phyloP scores from a whole-genome alignment of 2,888 invertebrate genomes.

The Tachina grossa region DNA sequence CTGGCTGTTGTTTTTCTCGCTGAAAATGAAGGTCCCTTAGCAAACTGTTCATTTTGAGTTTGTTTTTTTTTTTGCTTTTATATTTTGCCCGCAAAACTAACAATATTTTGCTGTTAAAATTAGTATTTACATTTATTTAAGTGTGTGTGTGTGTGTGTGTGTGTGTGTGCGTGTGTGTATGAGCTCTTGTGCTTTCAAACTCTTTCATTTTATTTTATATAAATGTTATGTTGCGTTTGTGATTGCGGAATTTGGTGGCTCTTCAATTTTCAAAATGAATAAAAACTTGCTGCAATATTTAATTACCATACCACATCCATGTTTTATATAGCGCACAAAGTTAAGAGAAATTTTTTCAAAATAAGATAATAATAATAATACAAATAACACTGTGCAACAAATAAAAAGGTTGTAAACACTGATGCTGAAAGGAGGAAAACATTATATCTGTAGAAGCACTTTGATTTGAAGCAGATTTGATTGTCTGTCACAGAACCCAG shows the following conservation, averaged over 20 bases:
- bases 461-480: no score
- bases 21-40: slow-evolving; percentile 6
- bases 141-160: background rate
- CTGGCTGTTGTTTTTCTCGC: background rate
- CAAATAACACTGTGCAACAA: no score
- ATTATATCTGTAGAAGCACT: no score
- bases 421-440: no score
- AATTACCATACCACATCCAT: background rate
- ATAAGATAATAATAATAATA: no score
- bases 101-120: background rate
- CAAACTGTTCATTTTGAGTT: background rate
- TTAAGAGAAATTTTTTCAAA: no score
- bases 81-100: background rate
- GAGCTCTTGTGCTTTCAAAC: background rate
- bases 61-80: background rate
- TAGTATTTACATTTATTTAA: background rate
- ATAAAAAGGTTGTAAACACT: no score
- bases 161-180: background rate
- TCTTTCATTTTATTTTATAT: background rate
- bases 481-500: no score
- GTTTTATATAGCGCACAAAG: background rate
- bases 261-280: background rate
- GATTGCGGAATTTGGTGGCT: background rate
- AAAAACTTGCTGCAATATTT: background rate
- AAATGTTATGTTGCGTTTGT: background rate